A percentile compares a stretch with the other conserved stretches of the same genome.
These are phyloP conservation scores for Cyanoderma ruficeps DNA, from an alignment of 2,113 vertebrate species.

Conservation along the genomic window DNA sequence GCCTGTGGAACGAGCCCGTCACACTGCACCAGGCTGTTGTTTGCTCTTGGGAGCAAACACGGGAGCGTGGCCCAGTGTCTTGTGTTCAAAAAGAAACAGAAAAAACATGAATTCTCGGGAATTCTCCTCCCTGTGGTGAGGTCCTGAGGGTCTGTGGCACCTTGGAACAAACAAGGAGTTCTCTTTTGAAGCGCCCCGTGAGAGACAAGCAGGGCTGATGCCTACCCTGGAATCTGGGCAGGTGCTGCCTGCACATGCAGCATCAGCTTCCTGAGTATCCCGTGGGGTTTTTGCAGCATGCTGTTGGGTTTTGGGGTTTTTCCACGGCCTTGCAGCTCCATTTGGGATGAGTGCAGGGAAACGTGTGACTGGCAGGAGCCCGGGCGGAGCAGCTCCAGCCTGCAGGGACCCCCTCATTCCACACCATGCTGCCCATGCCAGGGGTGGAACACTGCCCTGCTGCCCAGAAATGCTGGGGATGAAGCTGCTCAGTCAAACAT, in stretches of 20 bases:
- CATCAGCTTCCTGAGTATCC: neutral
- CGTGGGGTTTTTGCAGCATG: rapidly evolving
- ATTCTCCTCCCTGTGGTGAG: neutral
- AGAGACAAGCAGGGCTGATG: neutral
- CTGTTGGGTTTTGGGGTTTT: neutral
- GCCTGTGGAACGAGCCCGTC: rapidly evolving
- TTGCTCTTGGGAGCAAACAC: neutral
- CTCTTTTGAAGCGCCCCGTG: neutral
- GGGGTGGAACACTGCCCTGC: neutral
- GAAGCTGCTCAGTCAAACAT: neutral
- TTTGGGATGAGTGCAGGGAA: neutral
- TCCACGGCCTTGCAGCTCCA: neutral
- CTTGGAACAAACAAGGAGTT: neutral
- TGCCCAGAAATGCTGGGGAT: neutral
- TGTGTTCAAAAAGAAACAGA: neutral
- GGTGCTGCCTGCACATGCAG: neutral
- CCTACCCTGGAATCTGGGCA: rapidly evolving
- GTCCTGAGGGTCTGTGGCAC: neutral
- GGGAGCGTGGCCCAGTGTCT: neutral
- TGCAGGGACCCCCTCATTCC: neutral
- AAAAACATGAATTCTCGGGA: neutral
- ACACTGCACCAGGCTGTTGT: neutral
- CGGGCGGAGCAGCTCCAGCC: neutral
- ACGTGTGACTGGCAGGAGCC: neutral
- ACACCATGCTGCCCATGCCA: neutral